A percentile compares a stretch with the other conserved stretches of the same genome.
phyloP scores from a whole-genome alignment of 37 sponge, comb jelly and placozoan genomes.

The Tethya wilhelma region DNA sequence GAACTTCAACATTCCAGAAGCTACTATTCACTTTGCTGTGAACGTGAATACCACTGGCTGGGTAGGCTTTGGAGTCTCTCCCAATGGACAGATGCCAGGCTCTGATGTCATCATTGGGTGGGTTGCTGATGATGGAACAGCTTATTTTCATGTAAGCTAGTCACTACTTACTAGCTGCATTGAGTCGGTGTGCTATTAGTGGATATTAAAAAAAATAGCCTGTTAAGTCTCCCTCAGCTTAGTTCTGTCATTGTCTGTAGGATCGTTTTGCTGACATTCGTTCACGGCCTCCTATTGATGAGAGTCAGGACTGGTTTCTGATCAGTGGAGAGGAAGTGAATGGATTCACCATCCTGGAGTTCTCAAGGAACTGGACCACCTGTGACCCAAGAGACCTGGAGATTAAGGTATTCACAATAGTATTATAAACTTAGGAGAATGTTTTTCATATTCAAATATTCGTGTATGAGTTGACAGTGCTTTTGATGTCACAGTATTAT shows the following conservation, averaged over 20 bases:
- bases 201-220: no score
- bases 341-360: constrained; percentile 74
- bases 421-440: no score
- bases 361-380: constrained; percentile 42
- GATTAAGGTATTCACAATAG: no score
- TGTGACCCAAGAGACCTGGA: constrained; percentile 43
- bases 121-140: constrained; percentile 25
- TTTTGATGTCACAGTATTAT: no score
- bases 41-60: constrained; percentile 64
- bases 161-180: no score
- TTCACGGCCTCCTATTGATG: constrained; percentile 40
- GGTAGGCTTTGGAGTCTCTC: constrained; percentile 76
- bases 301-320: constrained; percentile 50
- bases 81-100: constrained; percentile 67
- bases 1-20: constrained; percentile 31
- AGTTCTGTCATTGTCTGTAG: constrained; percentile 17
- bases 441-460: no score
- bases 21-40: constrained; percentile 56
- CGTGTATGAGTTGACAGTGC: no score
- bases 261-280: constrained; percentile 50
- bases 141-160: constrained; percentile 34
- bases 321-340: constrained; percentile 41
- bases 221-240: no score
- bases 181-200: no score
- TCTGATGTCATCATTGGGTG: constrained; percentile 75